phyloP scores from a whole-genome alignment of 2,113 vertebrate genomes.

The Corydoras sp. region DNA sequence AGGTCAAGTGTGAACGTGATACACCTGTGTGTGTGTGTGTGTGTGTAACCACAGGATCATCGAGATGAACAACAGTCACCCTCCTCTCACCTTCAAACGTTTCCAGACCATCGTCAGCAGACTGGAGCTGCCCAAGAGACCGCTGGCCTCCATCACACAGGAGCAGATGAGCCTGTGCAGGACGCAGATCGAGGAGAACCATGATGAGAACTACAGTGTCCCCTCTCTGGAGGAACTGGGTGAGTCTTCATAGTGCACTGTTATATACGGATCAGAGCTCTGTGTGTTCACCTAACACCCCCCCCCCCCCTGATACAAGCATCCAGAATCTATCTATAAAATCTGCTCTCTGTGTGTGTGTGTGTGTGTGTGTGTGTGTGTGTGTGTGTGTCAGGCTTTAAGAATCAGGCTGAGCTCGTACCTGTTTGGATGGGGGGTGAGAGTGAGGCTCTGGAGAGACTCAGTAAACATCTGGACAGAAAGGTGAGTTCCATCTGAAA shows the following conservation, averaged over 20 bases:
- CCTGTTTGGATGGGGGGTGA: constrained; percentile 90
- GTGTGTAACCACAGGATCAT: constrained; percentile 74
- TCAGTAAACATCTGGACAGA: constrained; percentile 88
- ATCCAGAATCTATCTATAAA: too few species aligned
- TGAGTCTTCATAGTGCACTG: constrained; percentile 47
- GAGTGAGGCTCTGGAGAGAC: constrained; percentile 82
- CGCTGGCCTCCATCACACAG: constrained; percentile 69
- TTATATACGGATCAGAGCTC: too few species aligned
- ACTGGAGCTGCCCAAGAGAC: constrained; percentile 87
- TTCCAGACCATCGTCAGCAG: constrained; percentile 91
- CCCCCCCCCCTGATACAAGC: too few species aligned
- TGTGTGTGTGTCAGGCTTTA: constrained; percentile 71
- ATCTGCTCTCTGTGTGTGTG: not conserved
- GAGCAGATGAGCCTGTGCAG: constrained; percentile 84
- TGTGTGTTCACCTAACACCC: too few species aligned
- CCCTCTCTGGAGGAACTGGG: constrained; percentile 93
- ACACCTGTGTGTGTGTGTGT: not conserved
- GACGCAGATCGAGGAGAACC: constrained; percentile 77
- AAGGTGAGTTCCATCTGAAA: constrained; percentile 68
- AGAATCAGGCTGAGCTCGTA: constrained; percentile 68
- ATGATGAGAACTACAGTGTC: constrained; percentile 82
- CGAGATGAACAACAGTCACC: constrained; percentile 86
- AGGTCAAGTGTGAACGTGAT: too few species aligned
- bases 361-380: not conserved
- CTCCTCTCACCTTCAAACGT: constrained; percentile 92